These are phyloP conservation scores for Leptoteleia sp. DNA, from an alignment of 1,140 invertebrate species.

Conservation along the genomic window DNA sequence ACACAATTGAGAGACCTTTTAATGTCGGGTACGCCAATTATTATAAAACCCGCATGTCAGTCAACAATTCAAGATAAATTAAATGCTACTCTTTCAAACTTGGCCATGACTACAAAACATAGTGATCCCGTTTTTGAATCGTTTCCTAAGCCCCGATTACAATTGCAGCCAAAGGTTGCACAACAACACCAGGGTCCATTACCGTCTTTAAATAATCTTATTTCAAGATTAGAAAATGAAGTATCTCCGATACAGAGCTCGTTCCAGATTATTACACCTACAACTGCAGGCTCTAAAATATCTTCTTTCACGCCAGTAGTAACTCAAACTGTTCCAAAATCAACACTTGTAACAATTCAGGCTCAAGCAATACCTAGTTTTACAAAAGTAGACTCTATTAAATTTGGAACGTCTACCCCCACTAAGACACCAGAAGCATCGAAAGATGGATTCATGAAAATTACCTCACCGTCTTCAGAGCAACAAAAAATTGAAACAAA, in stretches of 20 bases:
- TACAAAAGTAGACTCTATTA: constrained; percentile 63
- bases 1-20: constrained; percentile 71
- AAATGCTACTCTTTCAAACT: constrained; percentile 73
- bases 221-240: constrained; percentile 71
- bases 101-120: constrained; percentile 63
- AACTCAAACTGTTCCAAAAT: constrained; percentile 55
- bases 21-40: constrained; percentile 64
- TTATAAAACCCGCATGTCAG: constrained; percentile 71
- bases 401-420: constrained; percentile 50
- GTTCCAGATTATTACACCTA: constrained; percentile 34
- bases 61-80: constrained; percentile 74
- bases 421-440: constrained; percentile 57
- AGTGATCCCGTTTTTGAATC: constrained; percentile 7
- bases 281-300: constrained; percentile 42
- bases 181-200: constrained; percentile 69
- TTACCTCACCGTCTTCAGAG: not conserved
- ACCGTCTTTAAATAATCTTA: constrained; percentile 75
- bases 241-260: constrained; percentile 47
- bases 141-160: constrained; percentile 5
- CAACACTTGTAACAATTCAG: constrained; percentile 21
- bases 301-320: constrained; percentile 12
- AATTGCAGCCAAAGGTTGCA: no score
- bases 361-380: constrained; percentile 39
- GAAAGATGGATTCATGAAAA: constrained; percentile 25
- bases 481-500: constrained; percentile 37